Evolutionary conservation across 2,888 invertebrate species (phyloP).

Genomic region (Tenthredo mesomela): DNA sequence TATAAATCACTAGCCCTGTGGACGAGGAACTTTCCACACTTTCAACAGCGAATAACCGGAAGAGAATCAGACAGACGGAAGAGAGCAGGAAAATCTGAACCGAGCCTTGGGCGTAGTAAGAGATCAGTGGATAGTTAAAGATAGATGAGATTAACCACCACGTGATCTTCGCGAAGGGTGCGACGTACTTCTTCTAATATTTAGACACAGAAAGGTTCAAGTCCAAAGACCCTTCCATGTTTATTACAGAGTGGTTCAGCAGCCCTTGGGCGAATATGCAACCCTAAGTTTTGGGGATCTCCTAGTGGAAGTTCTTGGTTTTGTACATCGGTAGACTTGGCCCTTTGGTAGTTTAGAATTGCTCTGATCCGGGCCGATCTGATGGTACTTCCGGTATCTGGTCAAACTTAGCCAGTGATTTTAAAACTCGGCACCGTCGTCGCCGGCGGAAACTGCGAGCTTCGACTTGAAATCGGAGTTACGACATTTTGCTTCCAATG

Average conservation of each 20-base stretch:
- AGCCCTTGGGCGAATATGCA: background rate
- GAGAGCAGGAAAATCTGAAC: conserved; percentile 31
- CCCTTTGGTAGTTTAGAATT: conserved; percentile 27
- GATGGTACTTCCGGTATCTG: conserved; percentile 39
- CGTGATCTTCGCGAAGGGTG: conserved; percentile 20
- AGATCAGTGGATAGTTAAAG: conserved; percentile 34
- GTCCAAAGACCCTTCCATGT: conserved; percentile 11
- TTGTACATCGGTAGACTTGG: conserved; percentile 5
- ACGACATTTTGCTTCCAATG: conserved; percentile 28
- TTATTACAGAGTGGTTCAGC: conserved; percentile 10
- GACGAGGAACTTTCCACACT: conserved; percentile 35
- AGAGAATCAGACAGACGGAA: background rate
- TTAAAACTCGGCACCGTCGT: conserved; percentile 43
- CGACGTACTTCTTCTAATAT: conserved; percentile 6
- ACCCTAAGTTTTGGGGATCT: conserved; percentile 13
- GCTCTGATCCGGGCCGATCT: conserved; percentile 27
- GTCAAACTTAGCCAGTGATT: conserved; percentile 26
- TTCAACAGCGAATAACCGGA: conserved; percentile 11
- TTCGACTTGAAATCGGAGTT: conserved; percentile 11
- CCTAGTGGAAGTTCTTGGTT: conserved; percentile 8
- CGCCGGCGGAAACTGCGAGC: conserved; percentile 37
- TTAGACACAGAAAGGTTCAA: conserved; percentile 9
- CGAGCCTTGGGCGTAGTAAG: conserved; percentile 28
- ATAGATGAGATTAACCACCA: conserved; percentile 29
- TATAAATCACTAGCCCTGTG: conserved; percentile 11